phyloP scores from a whole-genome alignment of 2,888 invertebrate species.

The Eristalis tenax region DNA sequence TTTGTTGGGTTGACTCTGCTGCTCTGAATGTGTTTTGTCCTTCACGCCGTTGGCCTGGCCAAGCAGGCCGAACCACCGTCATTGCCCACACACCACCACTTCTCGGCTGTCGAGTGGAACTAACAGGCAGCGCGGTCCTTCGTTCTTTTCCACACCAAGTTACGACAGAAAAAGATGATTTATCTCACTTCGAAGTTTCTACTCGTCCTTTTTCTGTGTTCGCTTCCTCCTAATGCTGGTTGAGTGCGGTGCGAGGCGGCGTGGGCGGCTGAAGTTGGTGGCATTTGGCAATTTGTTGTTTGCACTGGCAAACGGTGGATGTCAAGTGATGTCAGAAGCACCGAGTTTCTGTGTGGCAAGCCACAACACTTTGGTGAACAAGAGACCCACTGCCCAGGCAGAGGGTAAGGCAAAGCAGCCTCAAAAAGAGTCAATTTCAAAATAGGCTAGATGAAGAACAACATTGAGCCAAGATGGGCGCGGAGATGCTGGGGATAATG shows the following conservation, averaged over 20 bases:
- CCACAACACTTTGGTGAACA: slow-evolving; percentile 16
- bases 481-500: background rate
- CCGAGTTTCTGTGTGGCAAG: slow-evolving; percentile 27
- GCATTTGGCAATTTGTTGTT: slow-evolving; percentile 55
- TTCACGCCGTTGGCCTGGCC: background rate
- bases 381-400: background rate
- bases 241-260: background rate
- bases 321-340: slow-evolving; percentile 62
- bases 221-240: background rate
- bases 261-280: background rate
- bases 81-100: background rate
- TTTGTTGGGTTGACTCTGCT: background rate
- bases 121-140: slow-evolving; percentile 4
- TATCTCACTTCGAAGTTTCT: slow-evolving; percentile 54
- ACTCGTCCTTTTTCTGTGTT: background rate
- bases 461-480: background rate
- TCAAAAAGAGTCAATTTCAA: background rate
- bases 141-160: slow-evolving; percentile 20
- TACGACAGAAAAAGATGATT: slow-evolving; percentile 61
- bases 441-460: background rate
- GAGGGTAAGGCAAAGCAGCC: background rate
- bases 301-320: slow-evolving; percentile 45
- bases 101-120: slow-evolving; percentile 19
- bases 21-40: slow-evolving; percentile 13
- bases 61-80: background rate